These are phyloP conservation scores for Phocides pigmalion DNA, from an alignment of 1,140 invertebrate species.

Conservation along the genomic window DNA sequence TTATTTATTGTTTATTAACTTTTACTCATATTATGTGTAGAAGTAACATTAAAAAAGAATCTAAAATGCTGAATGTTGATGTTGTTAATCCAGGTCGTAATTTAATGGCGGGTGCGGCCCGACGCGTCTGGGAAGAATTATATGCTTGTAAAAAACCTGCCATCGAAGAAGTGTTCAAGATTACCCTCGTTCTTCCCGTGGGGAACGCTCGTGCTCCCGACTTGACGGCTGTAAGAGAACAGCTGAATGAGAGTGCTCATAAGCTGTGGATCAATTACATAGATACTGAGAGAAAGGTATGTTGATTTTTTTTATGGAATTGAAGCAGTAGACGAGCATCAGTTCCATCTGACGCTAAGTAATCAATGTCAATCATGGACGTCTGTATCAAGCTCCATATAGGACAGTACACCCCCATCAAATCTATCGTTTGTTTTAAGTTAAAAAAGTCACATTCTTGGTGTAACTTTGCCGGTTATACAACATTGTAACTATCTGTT, in stretches of 20 bases:
- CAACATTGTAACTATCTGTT: too few relatives aligned
- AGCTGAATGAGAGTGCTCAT: slow-evolving; percentile 93
- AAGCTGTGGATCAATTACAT: slow-evolving; percentile 96
- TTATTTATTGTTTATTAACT: slow-evolving; percentile 12
- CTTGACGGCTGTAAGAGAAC: slow-evolving; percentile 90
- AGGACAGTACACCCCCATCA: too few relatives aligned
- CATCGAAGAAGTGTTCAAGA: slow-evolving; percentile 96
- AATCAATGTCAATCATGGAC: too few relatives aligned
- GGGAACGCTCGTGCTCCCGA: slow-evolving; percentile 92
- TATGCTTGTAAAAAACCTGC: slow-evolving; percentile 98
- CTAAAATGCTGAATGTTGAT: too few relatives aligned
- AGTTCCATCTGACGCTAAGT: too few relatives aligned
- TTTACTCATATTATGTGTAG: neutral
- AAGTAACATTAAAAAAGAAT: too few relatives aligned
- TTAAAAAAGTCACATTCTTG: too few relatives aligned
- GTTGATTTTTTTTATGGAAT: too few relatives aligned
- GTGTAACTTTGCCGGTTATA: too few relatives aligned
- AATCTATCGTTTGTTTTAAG: too few relatives aligned
- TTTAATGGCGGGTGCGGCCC: slow-evolving; percentile 94
- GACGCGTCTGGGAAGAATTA: slow-evolving; percentile 98
- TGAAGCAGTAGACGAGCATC: too few relatives aligned
- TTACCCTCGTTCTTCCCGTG: slow-evolving; percentile 88
- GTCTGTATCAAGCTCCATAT: too few relatives aligned
- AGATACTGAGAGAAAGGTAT: slow-evolving; percentile 92
- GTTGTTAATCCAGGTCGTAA: slow-evolving; percentile 86